Percentiles rank a stretch among this genome's conserved stretches.
phyloP scores from a whole-genome alignment of 2,888 invertebrate species.

The Folsomia manolachei region DNA sequence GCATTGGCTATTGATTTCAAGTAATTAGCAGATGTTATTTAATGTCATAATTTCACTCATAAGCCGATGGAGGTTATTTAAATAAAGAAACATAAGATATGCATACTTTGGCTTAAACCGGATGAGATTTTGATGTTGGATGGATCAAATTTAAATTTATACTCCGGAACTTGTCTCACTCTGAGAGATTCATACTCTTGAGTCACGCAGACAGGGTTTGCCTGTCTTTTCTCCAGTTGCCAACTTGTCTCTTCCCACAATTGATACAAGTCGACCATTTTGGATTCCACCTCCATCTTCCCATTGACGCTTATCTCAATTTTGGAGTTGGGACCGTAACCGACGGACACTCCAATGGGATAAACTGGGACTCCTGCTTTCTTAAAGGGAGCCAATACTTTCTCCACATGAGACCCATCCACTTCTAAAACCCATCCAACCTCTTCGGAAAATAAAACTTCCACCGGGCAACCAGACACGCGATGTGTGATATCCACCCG shows the following conservation, averaged over 20 bases:
- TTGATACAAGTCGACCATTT: slow-evolving; percentile 68
- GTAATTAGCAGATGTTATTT: neutral
- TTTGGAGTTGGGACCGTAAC: slow-evolving; percentile 66
- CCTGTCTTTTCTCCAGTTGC: slow-evolving; percentile 79
- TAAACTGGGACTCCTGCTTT: slow-evolving; percentile 63
- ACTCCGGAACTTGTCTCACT: slow-evolving; percentile 68
- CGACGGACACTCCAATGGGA: slow-evolving; percentile 66
- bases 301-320: slow-evolving; percentile 63
- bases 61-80: too few relatives aligned
- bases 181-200: slow-evolving; percentile 73
- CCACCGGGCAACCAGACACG: slow-evolving; percentile 58
- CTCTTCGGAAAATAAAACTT: slow-evolving; percentile 79
- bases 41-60: neutral
- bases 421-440: slow-evolving; percentile 81
- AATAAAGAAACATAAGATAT: neutral
- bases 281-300: slow-evolving; percentile 62
- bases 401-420: slow-evolving; percentile 58
- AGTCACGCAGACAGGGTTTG: slow-evolving; percentile 71
- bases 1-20: slow-evolving; percentile 22
- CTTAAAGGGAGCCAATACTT: slow-evolving; percentile 64
- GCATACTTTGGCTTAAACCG: slow-evolving; percentile 22
- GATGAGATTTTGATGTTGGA: slow-evolving; percentile 53
- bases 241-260: slow-evolving; percentile 97
- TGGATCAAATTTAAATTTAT: slow-evolving; percentile 66
- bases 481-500: slow-evolving; percentile 63